Base-by-base conservation (phyloP, 2,888 invertebrate genomes). In the Eilema caniola region DNA sequence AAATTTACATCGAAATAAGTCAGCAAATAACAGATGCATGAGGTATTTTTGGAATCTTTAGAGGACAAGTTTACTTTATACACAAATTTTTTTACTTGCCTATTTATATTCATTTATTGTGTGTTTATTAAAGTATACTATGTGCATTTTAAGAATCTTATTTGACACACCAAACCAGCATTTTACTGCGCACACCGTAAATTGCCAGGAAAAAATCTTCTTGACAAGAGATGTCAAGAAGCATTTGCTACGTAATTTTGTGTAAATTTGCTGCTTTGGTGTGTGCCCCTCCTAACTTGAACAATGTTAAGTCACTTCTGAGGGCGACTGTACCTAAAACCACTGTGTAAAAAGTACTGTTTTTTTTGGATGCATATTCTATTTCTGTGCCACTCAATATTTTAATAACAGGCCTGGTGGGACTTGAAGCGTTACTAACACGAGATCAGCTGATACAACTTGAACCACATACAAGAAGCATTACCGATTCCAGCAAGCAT, bases 361-460 rank as follows among this genome's bases (percentile, higher is more conserved):
- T 68, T 67, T 57, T 16, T 67, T 57, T 16, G 14, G 33, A 31
- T 16, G 33, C 53, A 7, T 25, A 65, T 67, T 67, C 60, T 60
- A 28, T 25, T 47, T 67, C 28, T 61, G 61, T 67, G 59, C 25
- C 47, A 23, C n/a, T 61, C 47, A 61, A 61, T 61, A 66, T 37
- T 61, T 47, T 67, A 67, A 67, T 67, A 67, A 47, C 47, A 67
- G 62, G 53, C 31, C 62, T 20, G 28, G 23, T 31, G 56, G 33
- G 62, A 37, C 62, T 59, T 62, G 57, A 37, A 62, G 56, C 70
- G 62, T 66, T 31, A 56, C 70, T 53, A 66, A 66, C 66, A 70
- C 62, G 37, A 65, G 62, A 66, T 65, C 62, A 57, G 53, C 61
- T 61, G 69, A 56, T 66, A 66, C 41, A 23, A 57, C 62, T 66